These are phyloP conservation scores for Turritopsis rubra DNA, from an alignment of 30 jellyfish, hydroid and myxozoan genomes.

Conservation along the genomic window DNA sequence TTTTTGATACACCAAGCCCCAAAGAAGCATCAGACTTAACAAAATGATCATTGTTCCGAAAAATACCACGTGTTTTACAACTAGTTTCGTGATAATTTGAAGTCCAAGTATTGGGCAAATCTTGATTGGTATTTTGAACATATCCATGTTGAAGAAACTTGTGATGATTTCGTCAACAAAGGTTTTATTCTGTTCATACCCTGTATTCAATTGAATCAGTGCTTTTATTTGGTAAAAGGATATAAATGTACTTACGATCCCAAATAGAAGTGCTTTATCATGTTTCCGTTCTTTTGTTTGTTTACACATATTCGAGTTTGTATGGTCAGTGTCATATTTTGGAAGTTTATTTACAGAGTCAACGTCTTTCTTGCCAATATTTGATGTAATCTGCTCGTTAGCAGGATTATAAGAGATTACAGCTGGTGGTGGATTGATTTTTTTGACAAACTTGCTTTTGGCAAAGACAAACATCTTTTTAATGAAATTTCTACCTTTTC, in stretches of 20 bases:
- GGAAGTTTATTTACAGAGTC: too few species aligned
- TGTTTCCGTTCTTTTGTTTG: not conserved
- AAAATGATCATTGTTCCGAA: not conserved
- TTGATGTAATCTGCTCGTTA: not conserved
- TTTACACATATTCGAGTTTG: not conserved
- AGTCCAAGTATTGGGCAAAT: not conserved
- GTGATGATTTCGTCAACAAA: not conserved
- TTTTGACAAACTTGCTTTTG: not conserved
- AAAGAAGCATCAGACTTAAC: not conserved
- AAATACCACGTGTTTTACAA: not conserved
- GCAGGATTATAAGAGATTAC: not conserved
- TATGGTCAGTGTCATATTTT: too few species aligned
- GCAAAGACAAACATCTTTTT: not conserved
- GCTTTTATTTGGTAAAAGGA: not conserved
- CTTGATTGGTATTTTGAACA: not conserved
- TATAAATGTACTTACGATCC: not conserved
- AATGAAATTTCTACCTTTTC: not conserved
- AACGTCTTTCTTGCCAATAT: too few species aligned
- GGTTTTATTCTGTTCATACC: not conserved
- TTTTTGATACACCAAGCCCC: not conserved
- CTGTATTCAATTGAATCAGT: not conserved
- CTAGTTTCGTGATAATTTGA: not conserved
- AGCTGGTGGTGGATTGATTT: not conserved
- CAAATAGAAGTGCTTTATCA: not conserved
- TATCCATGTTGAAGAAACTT: not conserved